phyloP scores from a whole-genome alignment of 2,113 vertebrate genomes.

The Ursus arctos region DNA sequence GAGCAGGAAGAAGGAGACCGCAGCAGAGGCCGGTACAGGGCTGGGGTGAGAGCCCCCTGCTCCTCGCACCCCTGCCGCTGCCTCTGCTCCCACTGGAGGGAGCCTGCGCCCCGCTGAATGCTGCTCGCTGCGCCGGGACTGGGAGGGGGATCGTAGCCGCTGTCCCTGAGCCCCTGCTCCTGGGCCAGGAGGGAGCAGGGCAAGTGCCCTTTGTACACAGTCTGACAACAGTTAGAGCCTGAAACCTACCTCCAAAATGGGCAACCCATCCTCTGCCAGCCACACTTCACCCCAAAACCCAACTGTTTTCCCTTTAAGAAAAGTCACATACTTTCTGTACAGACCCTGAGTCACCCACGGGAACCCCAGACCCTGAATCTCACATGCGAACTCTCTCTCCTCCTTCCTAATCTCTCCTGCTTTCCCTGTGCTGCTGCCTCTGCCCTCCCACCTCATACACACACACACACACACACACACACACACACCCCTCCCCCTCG shows the following conservation, averaged over 20 bases:
- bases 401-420: neutral
- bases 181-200: neutral
- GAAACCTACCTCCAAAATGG: neutral
- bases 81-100: neutral
- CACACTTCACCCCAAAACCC: neutral
- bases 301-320: neutral
- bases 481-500: neutral
- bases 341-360: accelerated
- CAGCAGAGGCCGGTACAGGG: accelerated
- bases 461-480: neutral
- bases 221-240: accelerated
- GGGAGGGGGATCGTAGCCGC: neutral
- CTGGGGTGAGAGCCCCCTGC: neutral
- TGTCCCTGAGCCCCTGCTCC: neutral
- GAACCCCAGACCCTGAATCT: neutral
- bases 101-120: neutral
- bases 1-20: too few species aligned
- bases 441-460: too few species aligned
- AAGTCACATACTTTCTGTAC: accelerated
- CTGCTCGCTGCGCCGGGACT: neutral
- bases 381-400: neutral
- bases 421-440: too few species aligned
- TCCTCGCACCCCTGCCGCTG: accelerated
- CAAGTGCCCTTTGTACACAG: neutral
- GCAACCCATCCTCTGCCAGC: neutral